A percentile compares a stretch with the other conserved stretches of the same genome.
These are phyloP conservation scores for Anseranas semipalmata DNA, from an alignment of 2,113 vertebrate genomes.

Conservation along the genomic window DNA sequence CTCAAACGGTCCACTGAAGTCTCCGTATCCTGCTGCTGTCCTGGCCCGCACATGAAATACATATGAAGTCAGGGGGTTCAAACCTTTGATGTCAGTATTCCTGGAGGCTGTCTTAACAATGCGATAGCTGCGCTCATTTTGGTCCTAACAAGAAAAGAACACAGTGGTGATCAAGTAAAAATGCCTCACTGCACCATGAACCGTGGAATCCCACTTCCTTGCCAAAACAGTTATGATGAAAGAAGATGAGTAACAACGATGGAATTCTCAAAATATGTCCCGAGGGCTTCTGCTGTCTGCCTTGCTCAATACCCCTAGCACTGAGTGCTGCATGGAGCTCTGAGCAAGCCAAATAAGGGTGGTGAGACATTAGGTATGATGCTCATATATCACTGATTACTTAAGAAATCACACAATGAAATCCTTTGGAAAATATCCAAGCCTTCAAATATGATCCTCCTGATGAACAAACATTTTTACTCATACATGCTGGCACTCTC, in stretches of 20 bases:
- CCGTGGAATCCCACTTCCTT: neutral
- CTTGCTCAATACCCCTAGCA: neutral
- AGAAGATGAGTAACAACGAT: neutral
- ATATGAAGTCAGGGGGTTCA: constrained; percentile 94
- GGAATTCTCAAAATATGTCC: neutral
- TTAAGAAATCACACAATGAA: constrained; percentile 10
- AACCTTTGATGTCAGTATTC: constrained; percentile 91
- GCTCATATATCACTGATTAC: constrained; percentile 6
- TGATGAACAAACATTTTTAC: constrained; percentile 46
- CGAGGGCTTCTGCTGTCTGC: neutral
- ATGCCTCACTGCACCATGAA: neutral
- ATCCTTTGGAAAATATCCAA: constrained; percentile 8
- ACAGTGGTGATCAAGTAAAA: neutral
- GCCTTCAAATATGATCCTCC: neutral
- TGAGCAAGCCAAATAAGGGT: constrained; percentile 13
- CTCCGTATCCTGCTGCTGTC: constrained; percentile 94
- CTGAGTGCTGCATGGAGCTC: neutral
- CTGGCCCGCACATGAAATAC: constrained; percentile 96
- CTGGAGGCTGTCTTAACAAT: constrained; percentile 92
- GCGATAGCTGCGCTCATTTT: constrained; percentile 96
- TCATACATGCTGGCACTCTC: neutral
- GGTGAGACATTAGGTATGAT: neutral
- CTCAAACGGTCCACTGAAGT: constrained; percentile 94
- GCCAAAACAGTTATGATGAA: neutral
- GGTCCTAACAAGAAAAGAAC: constrained; percentile 79